Percentiles rank a stretch among this genome's conserved stretches.
Conservation (phyloP, 2,797 vertebrate genomes). For the Scomberomorus guttatus region DNA sequence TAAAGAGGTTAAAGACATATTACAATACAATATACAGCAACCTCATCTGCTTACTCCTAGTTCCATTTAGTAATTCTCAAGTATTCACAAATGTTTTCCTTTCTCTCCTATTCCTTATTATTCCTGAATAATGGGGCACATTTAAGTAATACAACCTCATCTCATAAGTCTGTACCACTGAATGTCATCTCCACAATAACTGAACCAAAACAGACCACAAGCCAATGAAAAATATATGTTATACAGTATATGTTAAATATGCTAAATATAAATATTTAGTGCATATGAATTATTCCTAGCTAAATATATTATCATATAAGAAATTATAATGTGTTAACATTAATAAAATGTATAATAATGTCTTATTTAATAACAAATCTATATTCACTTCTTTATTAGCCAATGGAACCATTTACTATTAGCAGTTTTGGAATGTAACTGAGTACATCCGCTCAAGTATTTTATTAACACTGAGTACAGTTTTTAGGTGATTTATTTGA, state of each 20-base stretch:
- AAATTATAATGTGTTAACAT: neutral
- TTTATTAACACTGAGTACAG: too few species aligned
- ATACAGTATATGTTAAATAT: neutral
- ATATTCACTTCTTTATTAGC: neutral
- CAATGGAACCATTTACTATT: too few species aligned
- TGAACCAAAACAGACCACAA: neutral
- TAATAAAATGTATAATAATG: neutral
- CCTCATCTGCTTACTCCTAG: too few species aligned
- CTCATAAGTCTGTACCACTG: neutral
- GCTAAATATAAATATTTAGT: too few species aligned
- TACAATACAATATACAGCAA: too few species aligned
- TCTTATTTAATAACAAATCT: neutral
- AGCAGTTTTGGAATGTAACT: too few species aligned
- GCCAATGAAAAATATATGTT: neutral
- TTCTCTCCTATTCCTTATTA: neutral
- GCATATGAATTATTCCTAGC: neutral
- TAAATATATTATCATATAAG: neutral
- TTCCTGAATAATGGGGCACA: neutral
- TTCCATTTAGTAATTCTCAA: neutral
- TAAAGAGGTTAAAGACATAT: too few species aligned
- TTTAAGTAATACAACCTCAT: neutral
- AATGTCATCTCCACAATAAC: too few species aligned
- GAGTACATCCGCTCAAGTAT: too few species aligned
- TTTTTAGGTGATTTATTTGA: too few species aligned
- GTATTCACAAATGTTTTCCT: neutral